Percentiles rank a stretch among this genome's conserved stretches.
Evolutionary conservation across 2,113 vertebrate genomes (phyloP).

Genomic region (Syngnathus typhle): DNA sequence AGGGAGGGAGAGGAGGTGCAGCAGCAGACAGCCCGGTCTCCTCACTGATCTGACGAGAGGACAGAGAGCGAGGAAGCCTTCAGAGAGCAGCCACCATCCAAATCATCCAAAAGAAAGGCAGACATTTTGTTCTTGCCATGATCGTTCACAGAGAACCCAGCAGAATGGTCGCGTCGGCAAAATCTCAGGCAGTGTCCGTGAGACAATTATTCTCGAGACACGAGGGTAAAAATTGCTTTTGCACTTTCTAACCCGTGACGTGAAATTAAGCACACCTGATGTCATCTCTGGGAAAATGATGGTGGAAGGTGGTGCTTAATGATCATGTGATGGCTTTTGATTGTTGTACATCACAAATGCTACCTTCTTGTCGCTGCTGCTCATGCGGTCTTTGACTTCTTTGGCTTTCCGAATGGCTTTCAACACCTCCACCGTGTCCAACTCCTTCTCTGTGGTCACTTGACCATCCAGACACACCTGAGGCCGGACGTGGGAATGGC

Average conservation of each 20-base stretch:
- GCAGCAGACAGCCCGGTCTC: conserved; percentile 77
- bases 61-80: conserved; percentile 51
- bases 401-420: conserved; percentile 99
- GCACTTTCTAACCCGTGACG: no score
- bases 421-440: conserved; percentile 94
- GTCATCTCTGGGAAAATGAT: background rate
- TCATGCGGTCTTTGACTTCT: conserved; percentile 85
- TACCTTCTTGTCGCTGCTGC: conserved; percentile 85
- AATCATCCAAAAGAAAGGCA: conserved; percentile 13
- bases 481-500: background rate
- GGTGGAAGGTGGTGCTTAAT: background rate
- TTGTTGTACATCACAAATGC: background rate
- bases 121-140: background rate
- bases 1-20: conserved; percentile 58
- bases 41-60: conserved; percentile 86
- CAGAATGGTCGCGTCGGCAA: conserved; percentile 7
- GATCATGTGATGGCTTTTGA: background rate
- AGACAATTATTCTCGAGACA: no score
- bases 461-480: conserved; percentile 86
- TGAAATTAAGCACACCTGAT: background rate
- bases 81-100: conserved; percentile 31
- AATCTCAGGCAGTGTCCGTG: no score
- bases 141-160: background rate
- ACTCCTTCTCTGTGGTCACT: conserved; percentile 85
- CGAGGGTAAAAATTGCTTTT: no score